Base-by-base conservation (phyloP, 2,797 vertebrate species). In the Borostomias antarcticus region DNA sequence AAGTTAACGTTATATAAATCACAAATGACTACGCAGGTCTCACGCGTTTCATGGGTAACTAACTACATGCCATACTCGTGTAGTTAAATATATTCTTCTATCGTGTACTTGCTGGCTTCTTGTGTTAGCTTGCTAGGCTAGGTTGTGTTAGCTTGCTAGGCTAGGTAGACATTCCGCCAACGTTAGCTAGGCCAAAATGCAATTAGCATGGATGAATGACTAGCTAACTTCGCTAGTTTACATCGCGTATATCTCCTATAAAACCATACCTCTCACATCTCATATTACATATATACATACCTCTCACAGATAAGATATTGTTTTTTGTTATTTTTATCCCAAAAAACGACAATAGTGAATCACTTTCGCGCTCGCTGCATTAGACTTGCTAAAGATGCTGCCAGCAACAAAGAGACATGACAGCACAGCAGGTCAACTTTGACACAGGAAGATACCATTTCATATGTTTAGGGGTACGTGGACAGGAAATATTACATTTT, bases 391-490 rank as follows among this genome's bases (percentile, higher is more conserved):
- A 35, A 19, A 35, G 29, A n/a, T 3, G 54, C 72, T 54, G 68
- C 64, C 54, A 58, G 80, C 82, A 90, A 90, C 85, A 90, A 89
- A 90, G 88, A 89, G 85, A 65, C 76, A 73, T 89, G 88, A 91
- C 90, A 92, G 88, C 68, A 61, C 26, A 28, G 67, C 72, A 58
- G 47, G 51, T 87, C 84, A 87, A 86, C 88, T 90, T 83, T 90
- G 89, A 91, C 91, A 89, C 68, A 66, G 79, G 89, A 68, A 60
- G 17, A 60, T 30, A 62, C 76, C 85, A 91, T 76, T 28, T 15
- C 1, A 25, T 51, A 25, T 62, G 17, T 1, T 0, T 5, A 62
- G 70, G 79, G 63, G 59, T 21, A 28, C 11, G 9, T 23, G 1
- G 4, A 0, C 0, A 17, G 0, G 0, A 69, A 53, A 52, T 17